phyloP scores from a whole-genome alignment of 1,140 invertebrate species.

The Gonioctena quinquepunctata region DNA sequence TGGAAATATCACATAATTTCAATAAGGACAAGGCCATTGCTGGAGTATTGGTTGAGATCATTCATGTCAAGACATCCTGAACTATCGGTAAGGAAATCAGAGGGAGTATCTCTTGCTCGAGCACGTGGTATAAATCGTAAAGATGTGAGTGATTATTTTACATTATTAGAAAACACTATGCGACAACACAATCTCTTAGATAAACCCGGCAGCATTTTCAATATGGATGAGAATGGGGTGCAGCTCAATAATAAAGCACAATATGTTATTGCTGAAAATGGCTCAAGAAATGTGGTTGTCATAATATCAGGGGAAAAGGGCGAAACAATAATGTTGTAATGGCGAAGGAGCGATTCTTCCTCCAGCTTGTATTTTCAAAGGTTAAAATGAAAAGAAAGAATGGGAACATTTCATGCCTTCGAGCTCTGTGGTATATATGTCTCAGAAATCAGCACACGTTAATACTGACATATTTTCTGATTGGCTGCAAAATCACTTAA shows the following conservation, averaged over 20 bases:
- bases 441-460: too few species aligned
- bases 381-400: too few species aligned
- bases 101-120: slow-evolving; percentile 39
- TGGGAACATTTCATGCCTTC: too few species aligned
- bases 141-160: not conserved
- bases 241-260: slow-evolving; percentile 44
- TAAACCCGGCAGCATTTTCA: slow-evolving; percentile 40
- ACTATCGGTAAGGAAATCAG: slow-evolving; percentile 34
- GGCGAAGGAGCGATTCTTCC: too few species aligned
- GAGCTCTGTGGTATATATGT: too few species aligned
- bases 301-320: slow-evolving; percentile 50
- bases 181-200: slow-evolving; percentile 32
- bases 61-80: slow-evolving; percentile 8
- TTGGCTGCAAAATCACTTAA: too few species aligned
- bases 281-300: slow-evolving; percentile 29
- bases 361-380: too few species aligned
- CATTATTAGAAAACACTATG: slow-evolving; percentile 37
- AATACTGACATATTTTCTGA: too few species aligned
- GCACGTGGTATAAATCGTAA: slow-evolving; percentile 18
- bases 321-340: slow-evolving; percentile 41
- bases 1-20: not conserved
- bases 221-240: slow-evolving; percentile 44
- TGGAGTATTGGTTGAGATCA: not conserved
- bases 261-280: slow-evolving; percentile 48
- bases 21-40: not conserved